A percentile compares a stretch with the other conserved stretches of the same genome.
Evolutionary conservation across 2,888 invertebrate species (phyloP).

Genomic region (Papilio protenor): DNA sequence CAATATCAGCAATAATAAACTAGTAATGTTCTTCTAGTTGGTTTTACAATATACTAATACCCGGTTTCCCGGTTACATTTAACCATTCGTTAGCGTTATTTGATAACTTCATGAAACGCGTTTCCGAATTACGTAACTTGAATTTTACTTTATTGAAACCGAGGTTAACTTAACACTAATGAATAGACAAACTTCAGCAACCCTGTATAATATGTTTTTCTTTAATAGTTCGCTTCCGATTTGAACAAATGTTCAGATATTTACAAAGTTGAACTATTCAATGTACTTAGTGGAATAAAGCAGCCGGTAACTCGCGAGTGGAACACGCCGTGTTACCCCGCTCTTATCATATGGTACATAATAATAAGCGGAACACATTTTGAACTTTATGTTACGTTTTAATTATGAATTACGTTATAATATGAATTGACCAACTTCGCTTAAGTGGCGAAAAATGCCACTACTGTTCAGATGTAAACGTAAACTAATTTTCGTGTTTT

Average conservation of each 20-base stretch:
- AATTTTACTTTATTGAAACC: too few species aligned
- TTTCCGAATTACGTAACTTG: too few species aligned
- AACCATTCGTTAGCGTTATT: too few species aligned
- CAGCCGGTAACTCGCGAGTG: slow-evolving; percentile 59
- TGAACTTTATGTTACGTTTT: neutral
- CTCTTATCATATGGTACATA: slow-evolving; percentile 52
- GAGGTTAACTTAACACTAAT: too few species aligned
- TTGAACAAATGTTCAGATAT: slow-evolving; percentile 39
- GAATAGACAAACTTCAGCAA: too few species aligned
- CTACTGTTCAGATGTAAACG: neutral
- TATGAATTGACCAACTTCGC: neutral
- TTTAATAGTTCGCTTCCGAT: neutral
- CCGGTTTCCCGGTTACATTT: too few species aligned
- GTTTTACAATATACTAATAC: too few species aligned
- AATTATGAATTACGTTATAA: neutral
- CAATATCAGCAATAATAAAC: neutral
- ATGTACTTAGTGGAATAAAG: slow-evolving; percentile 54
- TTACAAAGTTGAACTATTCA: slow-evolving; percentile 46
- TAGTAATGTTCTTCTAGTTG: too few species aligned
- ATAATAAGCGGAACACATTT: slow-evolving; percentile 34
- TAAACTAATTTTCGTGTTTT: too few species aligned
- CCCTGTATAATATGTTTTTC: neutral
- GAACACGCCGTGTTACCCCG: slow-evolving; percentile 61
- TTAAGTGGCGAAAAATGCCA: neutral
- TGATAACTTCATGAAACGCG: too few species aligned